Conservation (phyloP, 2,797 vertebrate genomes). For the Paguma larvata region DNA sequence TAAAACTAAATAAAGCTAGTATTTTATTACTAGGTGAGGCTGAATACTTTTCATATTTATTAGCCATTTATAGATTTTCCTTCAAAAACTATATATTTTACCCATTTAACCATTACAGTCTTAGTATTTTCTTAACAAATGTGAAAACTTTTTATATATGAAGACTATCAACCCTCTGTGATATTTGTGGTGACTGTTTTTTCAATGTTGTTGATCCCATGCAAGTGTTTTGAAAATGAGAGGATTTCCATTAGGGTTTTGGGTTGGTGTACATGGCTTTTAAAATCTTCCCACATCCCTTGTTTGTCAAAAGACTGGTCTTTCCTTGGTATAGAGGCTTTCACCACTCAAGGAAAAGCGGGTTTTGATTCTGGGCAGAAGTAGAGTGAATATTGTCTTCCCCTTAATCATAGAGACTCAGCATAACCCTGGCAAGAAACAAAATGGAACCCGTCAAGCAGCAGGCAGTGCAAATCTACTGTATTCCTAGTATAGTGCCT, state of each 20-base stretch:
- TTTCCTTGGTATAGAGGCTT: constrained; percentile 50
- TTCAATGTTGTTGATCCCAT: background rate
- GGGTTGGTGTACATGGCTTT: background rate
- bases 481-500: background rate
- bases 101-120: background rate
- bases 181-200: background rate
- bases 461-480: background rate
- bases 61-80: constrained; percentile 25
- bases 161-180: background rate
- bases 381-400: constrained; percentile 19
- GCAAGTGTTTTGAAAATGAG: constrained; percentile 40
- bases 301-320: constrained; percentile 30
- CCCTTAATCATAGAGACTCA: background rate
- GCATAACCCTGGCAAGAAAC: constrained; percentile 1
- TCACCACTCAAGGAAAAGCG: constrained; percentile 56
- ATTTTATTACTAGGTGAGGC: constrained; percentile 1
- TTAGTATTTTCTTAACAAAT: constrained; percentile 43
- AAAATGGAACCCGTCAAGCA: background rate
- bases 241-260: constrained; percentile 37
- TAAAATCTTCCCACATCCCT: constrained; percentile 19
- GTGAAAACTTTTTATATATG: background rate
- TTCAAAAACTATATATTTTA: constrained; percentile 56
- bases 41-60: constrained; percentile 4
- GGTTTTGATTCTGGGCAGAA: constrained; percentile 33
- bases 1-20: background rate